These are phyloP conservation scores for Sebastes dallii DNA, from an alignment of 2,797 vertebrate genomes.

Conservation along the genomic window DNA sequence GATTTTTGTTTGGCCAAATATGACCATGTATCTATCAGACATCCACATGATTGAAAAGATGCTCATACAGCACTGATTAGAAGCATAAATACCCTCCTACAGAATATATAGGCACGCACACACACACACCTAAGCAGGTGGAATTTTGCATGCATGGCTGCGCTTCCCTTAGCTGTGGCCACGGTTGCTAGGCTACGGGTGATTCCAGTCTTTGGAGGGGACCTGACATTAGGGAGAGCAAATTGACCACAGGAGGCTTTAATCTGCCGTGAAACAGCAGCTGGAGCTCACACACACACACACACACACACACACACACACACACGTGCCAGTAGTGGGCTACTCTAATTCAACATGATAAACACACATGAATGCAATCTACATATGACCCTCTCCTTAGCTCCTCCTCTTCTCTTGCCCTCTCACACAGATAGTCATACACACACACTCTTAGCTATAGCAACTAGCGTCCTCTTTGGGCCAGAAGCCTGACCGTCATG, in stretches of 20 bases:
- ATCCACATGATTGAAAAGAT: background rate
- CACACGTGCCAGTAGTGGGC: slow-evolving; percentile 16
- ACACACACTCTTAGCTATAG: background rate
- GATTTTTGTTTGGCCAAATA: background rate
- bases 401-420: background rate
- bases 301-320: slow-evolving; percentile 34
- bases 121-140: slow-evolving; percentile 83
- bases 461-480: background rate
- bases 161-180: slow-evolving; percentile 89
- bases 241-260: slow-evolving; percentile 99
- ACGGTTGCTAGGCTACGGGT: slow-evolving; percentile 96
- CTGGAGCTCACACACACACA: slow-evolving; percentile 71
- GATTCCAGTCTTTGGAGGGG: slow-evolving; percentile 90
- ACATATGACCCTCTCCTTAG: background rate
- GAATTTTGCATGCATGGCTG: slow-evolving; percentile 98
- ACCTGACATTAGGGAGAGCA: slow-evolving; percentile 99
- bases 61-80: background rate
- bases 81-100: background rate
- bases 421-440: background rate
- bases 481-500: background rate
- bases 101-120: slow-evolving; percentile 32
- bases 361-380: slow-evolving; percentile 15
- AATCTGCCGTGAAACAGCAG: slow-evolving; percentile 97
- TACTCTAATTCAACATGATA: slow-evolving; percentile 50
- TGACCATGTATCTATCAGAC: background rate